Conservation (phyloP, 2,888 invertebrate genomes). For the Pantelozetes paolii region DNA sequence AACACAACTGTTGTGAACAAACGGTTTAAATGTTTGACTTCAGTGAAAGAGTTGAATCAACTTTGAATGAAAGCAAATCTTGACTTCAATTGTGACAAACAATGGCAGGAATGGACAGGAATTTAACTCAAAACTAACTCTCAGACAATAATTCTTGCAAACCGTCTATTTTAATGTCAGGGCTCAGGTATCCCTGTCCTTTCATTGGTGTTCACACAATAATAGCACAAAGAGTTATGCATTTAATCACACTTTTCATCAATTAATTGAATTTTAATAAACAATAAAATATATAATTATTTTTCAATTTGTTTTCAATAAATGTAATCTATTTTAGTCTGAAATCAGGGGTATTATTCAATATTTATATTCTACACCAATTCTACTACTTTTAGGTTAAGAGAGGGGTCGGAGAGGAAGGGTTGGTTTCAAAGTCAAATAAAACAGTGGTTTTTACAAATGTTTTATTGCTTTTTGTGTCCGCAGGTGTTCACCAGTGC, state of each 20-base stretch:
- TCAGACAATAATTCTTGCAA: conserved; percentile 8
- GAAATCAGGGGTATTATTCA: too few relatives aligned
- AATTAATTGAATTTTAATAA: too few relatives aligned
- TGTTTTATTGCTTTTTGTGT: background rate
- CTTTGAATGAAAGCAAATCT: background rate
- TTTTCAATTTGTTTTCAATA: too few relatives aligned
- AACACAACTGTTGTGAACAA: background rate
- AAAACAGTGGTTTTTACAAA: conserved; percentile 3
- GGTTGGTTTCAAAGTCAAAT: background rate
- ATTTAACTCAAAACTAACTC: background rate
- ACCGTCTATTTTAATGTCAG: background rate
- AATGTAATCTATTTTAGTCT: too few relatives aligned
- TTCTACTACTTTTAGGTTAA: background rate
- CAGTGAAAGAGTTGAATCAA: conserved; percentile 21
- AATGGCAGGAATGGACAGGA: background rate
- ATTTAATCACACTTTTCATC: background rate
- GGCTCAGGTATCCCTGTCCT: background rate
- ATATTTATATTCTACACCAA: too few relatives aligned
- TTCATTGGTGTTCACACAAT: background rate
- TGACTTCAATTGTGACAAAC: conserved; percentile 1
- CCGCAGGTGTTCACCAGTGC: conserved; percentile 15
- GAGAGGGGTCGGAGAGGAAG: background rate
- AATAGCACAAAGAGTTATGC: background rate
- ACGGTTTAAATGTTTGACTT: conserved; percentile 4
- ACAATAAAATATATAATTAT: too few relatives aligned